Evolutionary conservation across 2,888 invertebrate genomes (phyloP).

Genomic region (Therioaphis trifolii): DNA sequence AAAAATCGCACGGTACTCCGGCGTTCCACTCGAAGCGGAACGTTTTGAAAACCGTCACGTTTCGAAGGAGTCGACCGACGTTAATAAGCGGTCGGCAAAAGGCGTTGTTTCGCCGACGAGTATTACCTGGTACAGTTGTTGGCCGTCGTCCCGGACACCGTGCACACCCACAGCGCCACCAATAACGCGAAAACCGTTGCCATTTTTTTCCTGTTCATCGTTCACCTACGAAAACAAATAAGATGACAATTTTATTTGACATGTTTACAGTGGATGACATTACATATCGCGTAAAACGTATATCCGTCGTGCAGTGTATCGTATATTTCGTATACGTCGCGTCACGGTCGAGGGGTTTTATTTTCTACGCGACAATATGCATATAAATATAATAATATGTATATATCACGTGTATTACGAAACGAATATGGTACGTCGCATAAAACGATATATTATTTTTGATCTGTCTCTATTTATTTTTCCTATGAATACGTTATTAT

Average conservation of each 20-base stretch:
- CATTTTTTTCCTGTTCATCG: constrained; percentile 31
- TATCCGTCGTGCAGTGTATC: not conserved
- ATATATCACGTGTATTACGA: too few species aligned
- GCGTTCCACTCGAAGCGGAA: too few species aligned
- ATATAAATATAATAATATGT: too few species aligned
- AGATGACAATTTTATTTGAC: constrained; percentile 30
- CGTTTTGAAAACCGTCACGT: too few species aligned
- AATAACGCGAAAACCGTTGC: not conserved
- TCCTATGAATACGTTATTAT: not conserved
- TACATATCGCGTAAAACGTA: not conserved
- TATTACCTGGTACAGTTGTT: constrained; percentile 56
- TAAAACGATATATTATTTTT: not conserved
- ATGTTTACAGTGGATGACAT: constrained; percentile 22
- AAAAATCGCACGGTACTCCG: too few species aligned
- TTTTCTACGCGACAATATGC: constrained; percentile 18
- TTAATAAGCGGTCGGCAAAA: too few species aligned
- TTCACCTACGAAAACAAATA: constrained; percentile 28
- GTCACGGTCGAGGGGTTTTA: constrained; percentile 22
- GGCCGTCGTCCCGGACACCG: not conserved
- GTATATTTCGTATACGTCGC: not conserved
- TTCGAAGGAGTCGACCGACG: too few species aligned
- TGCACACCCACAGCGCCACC: not conserved
- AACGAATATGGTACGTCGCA: not conserved
- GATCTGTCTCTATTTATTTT: not conserved
- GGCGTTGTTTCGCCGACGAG: too few species aligned